Evolutionary conservation across 2,888 invertebrate genomes (phyloP).

Genomic region (Pseudococcus longispinus): DNA sequence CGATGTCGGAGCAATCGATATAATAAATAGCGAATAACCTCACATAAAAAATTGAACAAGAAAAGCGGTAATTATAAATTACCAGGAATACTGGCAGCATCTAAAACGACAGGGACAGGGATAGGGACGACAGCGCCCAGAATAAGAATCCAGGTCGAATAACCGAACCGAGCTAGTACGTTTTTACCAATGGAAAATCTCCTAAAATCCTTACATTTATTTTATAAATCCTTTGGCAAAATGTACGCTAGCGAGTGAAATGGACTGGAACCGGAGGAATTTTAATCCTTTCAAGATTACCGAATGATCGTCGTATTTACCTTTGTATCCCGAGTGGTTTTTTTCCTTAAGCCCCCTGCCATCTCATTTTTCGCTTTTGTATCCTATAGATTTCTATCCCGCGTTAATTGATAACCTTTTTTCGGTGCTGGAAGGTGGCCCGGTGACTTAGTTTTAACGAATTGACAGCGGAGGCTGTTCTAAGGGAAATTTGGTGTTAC

Average conservation of each 20-base stretch:
- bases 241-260: constrained; percentile 15
- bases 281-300: constrained; percentile 41
- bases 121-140: background rate
- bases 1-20: constrained; percentile 29
- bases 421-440: too few species aligned
- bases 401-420: too few species aligned
- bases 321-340: background rate
- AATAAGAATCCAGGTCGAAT: constrained; percentile 36
- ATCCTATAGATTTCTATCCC: too few species aligned
- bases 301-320: constrained; percentile 18
- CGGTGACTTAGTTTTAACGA: too few species aligned
- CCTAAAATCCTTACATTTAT: constrained; percentile 34
- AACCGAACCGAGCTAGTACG: background rate
- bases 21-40: constrained; percentile 10
- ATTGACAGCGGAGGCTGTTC: too few species aligned
- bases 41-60: background rate
- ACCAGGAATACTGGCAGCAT: background rate
- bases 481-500: too few species aligned
- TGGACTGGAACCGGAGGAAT: constrained; percentile 23
- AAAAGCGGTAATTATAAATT: constrained; percentile 28
- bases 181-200: constrained; percentile 8
- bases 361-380: too few species aligned
- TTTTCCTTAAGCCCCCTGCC: background rate
- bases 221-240: constrained; percentile 21
- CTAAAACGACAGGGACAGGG: constrained; percentile 12